These are phyloP conservation scores for Cephalopterus ornatus DNA, from an alignment of 2,113 vertebrate genomes.

Conservation along the genomic window DNA sequence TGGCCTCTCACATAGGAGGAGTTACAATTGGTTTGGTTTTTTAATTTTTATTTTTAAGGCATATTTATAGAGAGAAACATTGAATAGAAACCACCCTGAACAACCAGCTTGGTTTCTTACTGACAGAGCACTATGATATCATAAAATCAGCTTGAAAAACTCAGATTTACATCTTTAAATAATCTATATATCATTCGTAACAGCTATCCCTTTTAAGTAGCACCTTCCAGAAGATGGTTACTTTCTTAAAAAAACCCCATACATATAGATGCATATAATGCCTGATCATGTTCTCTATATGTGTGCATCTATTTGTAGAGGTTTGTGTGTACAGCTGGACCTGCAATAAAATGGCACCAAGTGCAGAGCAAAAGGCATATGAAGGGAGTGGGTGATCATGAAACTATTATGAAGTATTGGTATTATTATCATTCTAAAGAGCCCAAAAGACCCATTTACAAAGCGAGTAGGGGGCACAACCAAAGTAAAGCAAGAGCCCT, in stretches of 20 bases:
- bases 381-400: neutral
- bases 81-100: neutral
- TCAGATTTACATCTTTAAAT: neutral
- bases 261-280: neutral
- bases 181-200: neutral
- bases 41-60: neutral
- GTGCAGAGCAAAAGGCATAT: neutral
- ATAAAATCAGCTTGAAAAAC: neutral
- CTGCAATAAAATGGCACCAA: neutral
- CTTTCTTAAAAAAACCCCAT: neutral
- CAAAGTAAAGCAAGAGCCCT: neutral
- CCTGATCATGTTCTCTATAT: neutral
- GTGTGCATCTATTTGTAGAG: no score
- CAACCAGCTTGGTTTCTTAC: neutral
- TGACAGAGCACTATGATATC: neutral
- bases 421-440: neutral
- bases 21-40: fast-evolving
- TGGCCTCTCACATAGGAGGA: neutral
- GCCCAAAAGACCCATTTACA: neutral
- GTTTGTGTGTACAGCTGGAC: neutral
- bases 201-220: neutral
- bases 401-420: neutral
- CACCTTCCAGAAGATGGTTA: neutral
- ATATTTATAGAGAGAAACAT: neutral
- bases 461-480: neutral